Conservation (phyloP, 2,888 invertebrate species). For the Nephrotoma guestfalica region DNA sequence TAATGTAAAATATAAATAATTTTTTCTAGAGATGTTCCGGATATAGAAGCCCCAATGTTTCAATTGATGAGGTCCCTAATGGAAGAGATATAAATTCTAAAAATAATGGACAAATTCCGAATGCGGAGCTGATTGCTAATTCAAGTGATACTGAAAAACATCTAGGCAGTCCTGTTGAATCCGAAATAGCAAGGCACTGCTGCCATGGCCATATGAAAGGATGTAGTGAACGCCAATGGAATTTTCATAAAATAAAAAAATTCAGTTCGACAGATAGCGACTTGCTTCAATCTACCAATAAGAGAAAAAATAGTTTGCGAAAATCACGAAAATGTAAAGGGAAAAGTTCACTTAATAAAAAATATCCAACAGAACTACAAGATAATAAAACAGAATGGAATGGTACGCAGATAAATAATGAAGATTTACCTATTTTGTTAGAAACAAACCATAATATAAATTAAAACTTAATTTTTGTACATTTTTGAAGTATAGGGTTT, state of each 20-base stretch:
- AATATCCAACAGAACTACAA: too few relatives aligned
- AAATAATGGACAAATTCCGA: not conserved
- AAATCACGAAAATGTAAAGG: not conserved
- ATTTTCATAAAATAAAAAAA: not conserved
- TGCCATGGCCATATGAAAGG: not conserved
- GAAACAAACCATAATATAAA: too few relatives aligned
- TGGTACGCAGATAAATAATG: too few relatives aligned
- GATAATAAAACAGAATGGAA: too few relatives aligned
- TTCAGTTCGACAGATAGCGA: not conserved
- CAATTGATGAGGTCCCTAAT: too few relatives aligned
- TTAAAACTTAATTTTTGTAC: too few relatives aligned
- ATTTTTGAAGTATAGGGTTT: too few relatives aligned
- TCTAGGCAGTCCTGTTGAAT: not conserved
- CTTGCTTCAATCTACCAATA: not conserved
- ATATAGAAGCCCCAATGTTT: too few relatives aligned
- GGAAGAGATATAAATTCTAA: not conserved
- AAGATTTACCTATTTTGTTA: too few relatives aligned
- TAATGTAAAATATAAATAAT: not conserved
- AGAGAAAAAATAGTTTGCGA: not conserved
- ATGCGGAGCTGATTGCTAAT: not conserved
- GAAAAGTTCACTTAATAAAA: too few relatives aligned
- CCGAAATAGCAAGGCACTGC: not conserved
- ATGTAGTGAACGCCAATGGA: not conserved
- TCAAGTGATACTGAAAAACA: not conserved
- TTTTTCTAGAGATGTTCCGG: not conserved